Evolutionary conservation across 2,113 vertebrate species (phyloP).

Genomic region (Lutjanus erythropterus): DNA sequence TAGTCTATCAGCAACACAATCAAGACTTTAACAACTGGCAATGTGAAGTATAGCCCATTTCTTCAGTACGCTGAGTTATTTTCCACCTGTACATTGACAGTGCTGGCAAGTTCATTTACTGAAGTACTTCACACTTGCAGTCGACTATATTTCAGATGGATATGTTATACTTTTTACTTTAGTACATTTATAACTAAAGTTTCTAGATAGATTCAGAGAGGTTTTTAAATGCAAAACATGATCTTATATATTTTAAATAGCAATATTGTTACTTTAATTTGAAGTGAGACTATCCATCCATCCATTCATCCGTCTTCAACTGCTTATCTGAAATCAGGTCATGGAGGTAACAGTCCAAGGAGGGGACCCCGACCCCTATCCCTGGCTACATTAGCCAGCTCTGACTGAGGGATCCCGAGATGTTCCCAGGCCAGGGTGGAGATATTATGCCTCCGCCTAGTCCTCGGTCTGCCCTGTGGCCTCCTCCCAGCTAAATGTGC

Average conservation of each 20-base stretch:
- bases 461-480: too few relatives aligned
- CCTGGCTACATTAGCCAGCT: too few relatives aligned
- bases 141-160: neutral
- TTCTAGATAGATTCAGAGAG: neutral
- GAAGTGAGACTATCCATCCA: neutral
- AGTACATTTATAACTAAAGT: neutral
- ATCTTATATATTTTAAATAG: neutral
- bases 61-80: neutral
- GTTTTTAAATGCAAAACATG: neutral
- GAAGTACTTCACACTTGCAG: neutral
- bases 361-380: too few relatives aligned
- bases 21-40: neutral
- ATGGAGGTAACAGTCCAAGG: too few relatives aligned
- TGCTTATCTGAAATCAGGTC: too few relatives aligned
- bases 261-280: neutral
- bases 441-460: too few relatives aligned
- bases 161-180: neutral
- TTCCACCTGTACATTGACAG: neutral
- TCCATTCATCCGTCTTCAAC: too few relatives aligned
- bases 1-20: neutral
- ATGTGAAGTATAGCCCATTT: neutral
- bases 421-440: too few relatives aligned
- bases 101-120: too few relatives aligned
- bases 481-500: too few relatives aligned
- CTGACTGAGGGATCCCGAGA: too few relatives aligned